These are phyloP conservation scores for Caenorhabditis virilis DNA, from an alignment of 2,888 invertebrate species.

Conservation along the genomic window DNA sequence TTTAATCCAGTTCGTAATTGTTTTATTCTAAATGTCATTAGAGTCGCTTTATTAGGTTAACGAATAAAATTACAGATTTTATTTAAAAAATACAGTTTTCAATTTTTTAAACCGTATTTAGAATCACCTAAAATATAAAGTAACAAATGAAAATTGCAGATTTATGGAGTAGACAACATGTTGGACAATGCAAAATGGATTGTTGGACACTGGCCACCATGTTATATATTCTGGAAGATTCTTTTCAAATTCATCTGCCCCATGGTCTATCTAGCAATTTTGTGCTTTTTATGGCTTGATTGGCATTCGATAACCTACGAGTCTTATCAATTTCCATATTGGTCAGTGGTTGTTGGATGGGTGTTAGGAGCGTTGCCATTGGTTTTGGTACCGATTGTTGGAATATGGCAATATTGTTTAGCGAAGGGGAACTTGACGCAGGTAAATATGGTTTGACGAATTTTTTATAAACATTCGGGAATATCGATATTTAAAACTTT, in stretches of 20 bases:
- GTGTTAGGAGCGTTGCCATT: constrained; percentile 78
- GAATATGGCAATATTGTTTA: constrained; percentile 71
- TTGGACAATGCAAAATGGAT: constrained; percentile 73
- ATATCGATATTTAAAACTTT: not conserved
- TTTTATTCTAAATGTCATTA: no score
- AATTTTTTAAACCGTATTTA: not conserved
- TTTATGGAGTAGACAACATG: constrained; percentile 71
- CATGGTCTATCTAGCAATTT: constrained; percentile 76
- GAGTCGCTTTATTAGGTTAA: not conserved
- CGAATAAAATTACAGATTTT: not conserved
- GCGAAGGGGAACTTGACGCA: constrained; percentile 63
- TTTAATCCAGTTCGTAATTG: no score
- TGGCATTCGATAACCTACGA: constrained; percentile 77
- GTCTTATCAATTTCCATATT: constrained; percentile 74
- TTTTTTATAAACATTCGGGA: not conserved
- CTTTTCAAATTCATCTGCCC: constrained; percentile 80
- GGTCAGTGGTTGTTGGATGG: constrained; percentile 75
- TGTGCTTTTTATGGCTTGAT: constrained; percentile 78
- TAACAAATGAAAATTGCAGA: constrained; percentile 21
- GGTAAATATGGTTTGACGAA: constrained; percentile 43
- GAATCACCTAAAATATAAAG: no score
- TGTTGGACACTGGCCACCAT: constrained; percentile 74
- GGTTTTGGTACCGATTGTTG: constrained; percentile 76
- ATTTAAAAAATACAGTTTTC: not conserved
- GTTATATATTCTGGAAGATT: constrained; percentile 77